Base-by-base conservation (phyloP, 2,888 invertebrate genomes). In the Lasioglossum leucozonium region DNA sequence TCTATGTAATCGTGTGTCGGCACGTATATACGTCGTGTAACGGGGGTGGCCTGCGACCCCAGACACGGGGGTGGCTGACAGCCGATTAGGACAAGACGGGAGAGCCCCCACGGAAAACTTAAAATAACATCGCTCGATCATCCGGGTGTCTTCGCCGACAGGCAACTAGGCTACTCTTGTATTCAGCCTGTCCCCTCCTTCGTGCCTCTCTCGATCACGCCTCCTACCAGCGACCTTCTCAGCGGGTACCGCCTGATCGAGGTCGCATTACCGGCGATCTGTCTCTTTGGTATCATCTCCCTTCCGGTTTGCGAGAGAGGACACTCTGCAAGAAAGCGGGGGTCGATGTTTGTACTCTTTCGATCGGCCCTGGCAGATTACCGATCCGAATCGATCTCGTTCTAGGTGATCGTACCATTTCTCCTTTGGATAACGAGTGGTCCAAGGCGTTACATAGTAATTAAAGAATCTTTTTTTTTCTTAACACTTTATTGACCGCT, bases 71-170 rank as follows among this genome's bases (percentile, higher is more conserved):
- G 87, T 87, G 91, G 85, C 88, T 90, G 94, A 94, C 94, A 94
- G 93, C 92, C 95, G 95, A 95, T 95, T 95, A 95, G 94, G 94
- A 92, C 91, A 92, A 93, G 93, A 92, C 85, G 91, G 90, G 90
- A 88, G 87, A 91, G 92, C 94, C 94, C 94, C 94, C 91, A 93
- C 87, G 94, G 94, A 94, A 95, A 95, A 95, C 94, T 94, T 94
- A 94, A 95, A 95, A 95, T 94, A 95, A 94, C 94, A 94, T 93
- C 94, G 93, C 91, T 95, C 95, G 92, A 94, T 95, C 94, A 94
- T 94, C 91, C 91, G 90, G 91, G 84, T 92, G 91, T 93, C 93
- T 93, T 92, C 92, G 92, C 82, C 92, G 92, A 93, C 94, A 91
- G 91, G 65, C 88, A 74, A 84, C 82, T 81, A 84, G 91, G 88